These are phyloP conservation scores for Tetrax tetrax DNA, from an alignment of 2,113 vertebrate genomes.

Conservation along the genomic window DNA sequence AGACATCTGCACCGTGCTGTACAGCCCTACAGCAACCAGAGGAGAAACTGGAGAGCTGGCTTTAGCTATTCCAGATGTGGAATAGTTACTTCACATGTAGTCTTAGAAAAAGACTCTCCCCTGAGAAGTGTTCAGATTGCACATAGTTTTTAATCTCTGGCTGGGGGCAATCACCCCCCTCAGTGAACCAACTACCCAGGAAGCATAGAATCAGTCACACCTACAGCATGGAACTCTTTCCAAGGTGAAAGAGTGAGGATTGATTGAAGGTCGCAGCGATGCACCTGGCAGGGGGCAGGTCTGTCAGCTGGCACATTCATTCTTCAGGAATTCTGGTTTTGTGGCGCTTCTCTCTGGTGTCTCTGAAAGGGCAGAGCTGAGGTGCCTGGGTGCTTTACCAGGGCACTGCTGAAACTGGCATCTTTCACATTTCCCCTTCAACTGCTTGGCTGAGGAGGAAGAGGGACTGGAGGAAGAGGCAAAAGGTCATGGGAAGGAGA, in stretches of 20 bases:
- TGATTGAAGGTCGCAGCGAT: accelerated
- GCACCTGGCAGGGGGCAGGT: neutral
- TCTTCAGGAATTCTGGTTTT: neutral
- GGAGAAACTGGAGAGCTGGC: neutral
- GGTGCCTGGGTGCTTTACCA: neutral
- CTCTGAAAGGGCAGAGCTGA: neutral
- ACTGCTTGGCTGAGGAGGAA: neutral
- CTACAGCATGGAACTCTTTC: neutral
- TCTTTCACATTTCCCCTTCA: neutral
- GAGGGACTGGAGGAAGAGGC: neutral
- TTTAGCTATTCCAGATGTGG: accelerated
- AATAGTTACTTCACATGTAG: too few relatives aligned
- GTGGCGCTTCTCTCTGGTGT: neutral
- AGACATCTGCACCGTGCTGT: accelerated
- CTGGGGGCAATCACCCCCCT: neutral
- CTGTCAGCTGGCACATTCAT: accelerated
- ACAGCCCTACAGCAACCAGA: neutral
- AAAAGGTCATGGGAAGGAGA: neutral
- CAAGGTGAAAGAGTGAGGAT: accelerated
- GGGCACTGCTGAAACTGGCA: neutral
- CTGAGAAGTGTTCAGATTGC: neutral
- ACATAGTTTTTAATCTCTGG: conserved; percentile 10
- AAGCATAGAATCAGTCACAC: neutral
- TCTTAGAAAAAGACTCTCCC: too few relatives aligned
- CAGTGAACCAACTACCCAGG: neutral